These are phyloP conservation scores for Drosophila quadrilineata DNA, from an alignment of 1,140 invertebrate genomes.

Conservation along the genomic window DNA sequence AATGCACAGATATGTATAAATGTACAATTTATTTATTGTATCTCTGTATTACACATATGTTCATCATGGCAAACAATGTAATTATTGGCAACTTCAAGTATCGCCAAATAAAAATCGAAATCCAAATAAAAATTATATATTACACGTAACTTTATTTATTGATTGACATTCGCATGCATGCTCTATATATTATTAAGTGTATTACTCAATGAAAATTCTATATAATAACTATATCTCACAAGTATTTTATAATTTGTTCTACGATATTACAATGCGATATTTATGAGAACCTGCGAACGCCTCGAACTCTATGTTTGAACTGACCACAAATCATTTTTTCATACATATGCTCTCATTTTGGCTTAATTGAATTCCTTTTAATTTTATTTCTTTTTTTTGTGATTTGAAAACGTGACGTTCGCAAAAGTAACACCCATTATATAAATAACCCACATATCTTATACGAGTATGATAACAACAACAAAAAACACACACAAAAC, in stretches of 20 bases:
- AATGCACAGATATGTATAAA: not conserved
- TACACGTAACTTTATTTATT: too few relatives aligned
- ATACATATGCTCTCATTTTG: constrained; percentile 31
- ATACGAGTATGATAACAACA: not conserved
- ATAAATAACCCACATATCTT: constrained; percentile 48
- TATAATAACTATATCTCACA: too few relatives aligned
- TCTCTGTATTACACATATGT: too few relatives aligned
- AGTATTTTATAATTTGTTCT: too few relatives aligned
- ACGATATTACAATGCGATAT: too few relatives aligned
- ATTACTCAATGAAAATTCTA: too few relatives aligned
- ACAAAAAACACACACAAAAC: constrained; percentile 6
- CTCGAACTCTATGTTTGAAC: constrained; percentile 39
- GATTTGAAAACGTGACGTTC: constrained; percentile 48
- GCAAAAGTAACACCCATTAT: constrained; percentile 57
- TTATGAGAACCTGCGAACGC: constrained; percentile 3
- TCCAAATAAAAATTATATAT: too few relatives aligned
- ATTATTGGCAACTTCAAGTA: too few relatives aligned
- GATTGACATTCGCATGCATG: too few relatives aligned
- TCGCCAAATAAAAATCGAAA: too few relatives aligned
- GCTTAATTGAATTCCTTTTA: constrained; percentile 20
- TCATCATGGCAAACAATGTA: too few relatives aligned
- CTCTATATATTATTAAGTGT: too few relatives aligned
- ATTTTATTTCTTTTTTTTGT: constrained; percentile 20
- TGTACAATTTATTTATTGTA: not conserved
- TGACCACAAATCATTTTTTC: constrained; percentile 17